A percentile compares a stretch with the other conserved stretches of the same genome.
Evolutionary conservation across 2,888 invertebrate species (phyloP).

Genomic region (Synergus gifuensis): DNA sequence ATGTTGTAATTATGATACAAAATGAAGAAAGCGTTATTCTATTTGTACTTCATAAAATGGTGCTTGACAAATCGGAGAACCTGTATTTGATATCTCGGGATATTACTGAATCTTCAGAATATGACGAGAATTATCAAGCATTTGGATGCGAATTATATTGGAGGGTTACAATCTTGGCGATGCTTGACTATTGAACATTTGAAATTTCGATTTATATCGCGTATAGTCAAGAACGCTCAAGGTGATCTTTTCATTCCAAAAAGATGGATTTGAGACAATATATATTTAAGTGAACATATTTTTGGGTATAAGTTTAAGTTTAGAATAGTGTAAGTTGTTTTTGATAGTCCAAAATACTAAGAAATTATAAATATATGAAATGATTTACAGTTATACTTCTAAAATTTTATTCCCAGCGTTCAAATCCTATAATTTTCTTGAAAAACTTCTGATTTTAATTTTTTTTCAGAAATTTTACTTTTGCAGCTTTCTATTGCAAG

Average conservation of each 20-base stretch:
- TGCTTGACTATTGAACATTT: conserved; percentile 44
- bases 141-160: conserved; percentile 34
- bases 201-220: conserved; percentile 34
- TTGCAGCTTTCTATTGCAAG: too few relatives aligned
- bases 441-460: too few relatives aligned
- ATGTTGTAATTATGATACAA: conserved; percentile 21
- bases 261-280: conserved; percentile 40
- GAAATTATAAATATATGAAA: too few relatives aligned
- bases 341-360: too few relatives aligned
- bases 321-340: not conserved
- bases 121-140: conserved; percentile 49
- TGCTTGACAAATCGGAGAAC: conserved; percentile 35
- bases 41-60: conserved; percentile 44
- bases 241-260: conserved; percentile 43
- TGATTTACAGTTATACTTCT: too few relatives aligned
- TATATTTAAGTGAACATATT: not conserved
- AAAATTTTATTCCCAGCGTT: too few relatives aligned
- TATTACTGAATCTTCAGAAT: conserved; percentile 43
- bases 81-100: conserved; percentile 42
- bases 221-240: conserved; percentile 36
- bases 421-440: too few relatives aligned
- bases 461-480: too few relatives aligned
- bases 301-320: not conserved
- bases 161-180: conserved; percentile 42
- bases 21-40: conserved; percentile 36